Base-by-base conservation (phyloP, 2,113 vertebrate genomes). In the Bos javanicus region DNA sequence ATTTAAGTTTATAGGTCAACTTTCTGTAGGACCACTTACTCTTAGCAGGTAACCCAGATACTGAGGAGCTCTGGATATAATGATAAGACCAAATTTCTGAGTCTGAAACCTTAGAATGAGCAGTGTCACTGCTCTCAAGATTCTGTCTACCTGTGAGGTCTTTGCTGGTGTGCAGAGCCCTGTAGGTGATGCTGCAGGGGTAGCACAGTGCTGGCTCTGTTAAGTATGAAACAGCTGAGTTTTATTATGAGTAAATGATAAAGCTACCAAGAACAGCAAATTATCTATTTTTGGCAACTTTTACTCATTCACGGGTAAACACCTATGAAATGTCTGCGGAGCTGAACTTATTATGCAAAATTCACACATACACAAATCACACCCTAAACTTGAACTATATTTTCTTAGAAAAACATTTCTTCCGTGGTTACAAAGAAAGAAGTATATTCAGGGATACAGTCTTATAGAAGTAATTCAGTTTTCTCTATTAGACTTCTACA, bases 351-450 rank as follows among this genome's bases (percentile, higher is more conserved):
- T 85, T 86, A 88, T 67, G 67, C 25, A 96, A 67, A 95, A 54
- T 43, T 78, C 56, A 52, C 28, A 50, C 50, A 59, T 8, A 90
- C 3, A 76, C 12, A 86, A 16, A 50, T 15, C 30, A 93, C 30
- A 86, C n/a, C 6, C 48, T 98, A 88, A 93, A 36, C 28, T 2
- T 82, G n/a, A 36, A 84, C 8, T 87, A 6, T 71, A 62, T 78
- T 93, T 92, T 80, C 71, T 80, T 95, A 90, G 71, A 82, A 90
- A 88, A 84, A 82, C n/a, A 85, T 67, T 36, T 19, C 28, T 87
- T 52, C 4, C 96, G 36, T 85, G 59, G 39, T 94, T 78, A 76
- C 26, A 82, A 76, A 88, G 56, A 80, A 89, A 76, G 26, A 93
- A 76, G 28, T 87, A 83, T 46, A 33, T 33, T 43, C 50, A 76